These are phyloP conservation scores for Mixornis gularis DNA, from an alignment of 2,113 vertebrate genomes.

Conservation along the genomic window DNA sequence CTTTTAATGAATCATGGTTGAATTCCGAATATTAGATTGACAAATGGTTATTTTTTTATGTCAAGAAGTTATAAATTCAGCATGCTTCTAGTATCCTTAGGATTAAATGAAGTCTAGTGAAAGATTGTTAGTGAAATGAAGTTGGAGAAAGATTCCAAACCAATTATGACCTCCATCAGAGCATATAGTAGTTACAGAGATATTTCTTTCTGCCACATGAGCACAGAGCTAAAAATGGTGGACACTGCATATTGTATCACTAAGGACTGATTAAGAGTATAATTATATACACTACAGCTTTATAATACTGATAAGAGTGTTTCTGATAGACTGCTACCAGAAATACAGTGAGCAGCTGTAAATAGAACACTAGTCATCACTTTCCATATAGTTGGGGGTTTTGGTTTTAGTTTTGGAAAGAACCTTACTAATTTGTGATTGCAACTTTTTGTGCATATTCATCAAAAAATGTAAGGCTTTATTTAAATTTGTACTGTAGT, in stretches of 20 bases:
- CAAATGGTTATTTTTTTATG: background rate
- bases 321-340: conserved; percentile 4
- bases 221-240: background rate
- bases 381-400: background rate
- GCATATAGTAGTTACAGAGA: background rate
- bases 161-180: conserved; percentile 14
- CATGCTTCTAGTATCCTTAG: background rate
- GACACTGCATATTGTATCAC: background rate
- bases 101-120: background rate
- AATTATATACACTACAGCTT: background rate
- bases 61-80: background rate
- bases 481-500: background rate
- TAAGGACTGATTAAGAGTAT: background rate
- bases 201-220: background rate
- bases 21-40: background rate
- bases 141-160: background rate
- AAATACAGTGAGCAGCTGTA: background rate
- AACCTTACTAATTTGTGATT: background rate
- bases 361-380: background rate
- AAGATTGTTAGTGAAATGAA: background rate
- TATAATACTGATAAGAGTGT: background rate
- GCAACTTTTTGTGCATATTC: background rate
- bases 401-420: background rate
- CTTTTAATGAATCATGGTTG: background rate
- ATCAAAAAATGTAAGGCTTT: background rate